Evolutionary conservation across 2,888 invertebrate genomes (phyloP), one percentile per base, ranked within the genome.

Genomic region (Pollenia labialis): DNA sequence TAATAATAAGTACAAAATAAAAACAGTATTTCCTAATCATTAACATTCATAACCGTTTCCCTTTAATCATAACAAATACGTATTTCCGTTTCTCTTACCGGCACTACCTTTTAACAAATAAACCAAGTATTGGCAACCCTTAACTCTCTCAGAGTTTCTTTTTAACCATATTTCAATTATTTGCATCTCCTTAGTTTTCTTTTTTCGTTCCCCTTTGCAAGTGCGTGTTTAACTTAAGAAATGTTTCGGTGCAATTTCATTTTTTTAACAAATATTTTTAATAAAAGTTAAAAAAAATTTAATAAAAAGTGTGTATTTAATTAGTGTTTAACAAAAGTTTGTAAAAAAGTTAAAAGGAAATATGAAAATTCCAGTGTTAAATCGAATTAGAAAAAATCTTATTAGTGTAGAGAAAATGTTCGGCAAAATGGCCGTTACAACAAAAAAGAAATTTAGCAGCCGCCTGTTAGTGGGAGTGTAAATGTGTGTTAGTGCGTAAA

Each of bases 111-210:
- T 14, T 46, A 32, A 32, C 12, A 60, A 16, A 50, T 42, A 40
- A 60, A 16, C 10, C 9, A 18, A 62, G 12, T 16, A 46, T 4
- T 50, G 74, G 60, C 50, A 75, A 75, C 62, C n/a, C 60, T 50
- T 42, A 48, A 10, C 1, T 23, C 46, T 75, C 60, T 62, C 60
- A 42, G 48, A 58, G n/a, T 48, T 60, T 74, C 72, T 74, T 44
- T 48, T 14, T 50, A 48, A 16, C 32, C 6, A 60, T 58, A 48
- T 23, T 23, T 23, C 60, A 40, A 32, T 60, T 60, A 40, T 12
- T 60, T 50, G 60, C 60, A 74, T 32, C 10, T 74, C 9, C 32
- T 32, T 42, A 46, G 58, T 72, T 72, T 18, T 9, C 18, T 44
- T 56, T 56, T 0, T 11, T 8, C 16, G 14, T 42, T 44, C 7